These are phyloP conservation scores for Bellardia pandia DNA, from an alignment of 2,888 invertebrate genomes.

Conservation along the genomic window DNA sequence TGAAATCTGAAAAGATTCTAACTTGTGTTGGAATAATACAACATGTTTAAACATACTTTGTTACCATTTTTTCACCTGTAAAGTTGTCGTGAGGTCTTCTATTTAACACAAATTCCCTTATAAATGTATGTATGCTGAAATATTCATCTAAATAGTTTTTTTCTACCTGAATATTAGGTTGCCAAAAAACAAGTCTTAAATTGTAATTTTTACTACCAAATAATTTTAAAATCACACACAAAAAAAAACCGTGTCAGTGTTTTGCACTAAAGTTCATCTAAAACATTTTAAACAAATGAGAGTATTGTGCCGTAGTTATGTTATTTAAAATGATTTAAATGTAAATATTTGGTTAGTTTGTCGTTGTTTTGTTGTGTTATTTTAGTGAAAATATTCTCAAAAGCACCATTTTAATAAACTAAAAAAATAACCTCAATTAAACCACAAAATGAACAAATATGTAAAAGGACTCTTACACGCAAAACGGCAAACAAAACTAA, in stretches of 20 bases:
- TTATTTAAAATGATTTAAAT: slow-evolving; percentile 65
- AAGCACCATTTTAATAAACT: slow-evolving; percentile 62
- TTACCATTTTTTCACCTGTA: too few species aligned
- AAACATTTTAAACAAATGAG: slow-evolving; percentile 12
- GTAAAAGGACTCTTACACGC: slow-evolving; percentile 70
- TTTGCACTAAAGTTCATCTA: slow-evolving; percentile 18
- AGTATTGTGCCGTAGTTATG: slow-evolving; percentile 31
- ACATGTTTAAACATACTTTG: too few species aligned
- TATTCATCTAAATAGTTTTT: too few species aligned
- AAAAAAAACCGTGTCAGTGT: slow-evolving; percentile 14
- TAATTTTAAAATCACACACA: slow-evolving; percentile 17
- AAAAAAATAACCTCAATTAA: slow-evolving; percentile 72
- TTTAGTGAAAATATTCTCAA: slow-evolving; percentile 60
- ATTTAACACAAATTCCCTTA: too few species aligned
- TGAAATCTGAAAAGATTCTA: too few species aligned
- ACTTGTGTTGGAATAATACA: too few species aligned
- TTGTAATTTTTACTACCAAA: background rate
- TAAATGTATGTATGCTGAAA: too few species aligned
- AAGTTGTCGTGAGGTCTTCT: too few species aligned
- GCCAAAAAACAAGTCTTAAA: slow-evolving; percentile 30
- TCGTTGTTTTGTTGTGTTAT: background rate
- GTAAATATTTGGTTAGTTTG: slow-evolving; percentile 47
- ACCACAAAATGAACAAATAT: slow-evolving; percentile 71
- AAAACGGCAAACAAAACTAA: slow-evolving; percentile 65
- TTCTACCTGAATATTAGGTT: background rate